phyloP scores from a whole-genome alignment of 2,888 invertebrate species.

The Brachycybe producta region DNA sequence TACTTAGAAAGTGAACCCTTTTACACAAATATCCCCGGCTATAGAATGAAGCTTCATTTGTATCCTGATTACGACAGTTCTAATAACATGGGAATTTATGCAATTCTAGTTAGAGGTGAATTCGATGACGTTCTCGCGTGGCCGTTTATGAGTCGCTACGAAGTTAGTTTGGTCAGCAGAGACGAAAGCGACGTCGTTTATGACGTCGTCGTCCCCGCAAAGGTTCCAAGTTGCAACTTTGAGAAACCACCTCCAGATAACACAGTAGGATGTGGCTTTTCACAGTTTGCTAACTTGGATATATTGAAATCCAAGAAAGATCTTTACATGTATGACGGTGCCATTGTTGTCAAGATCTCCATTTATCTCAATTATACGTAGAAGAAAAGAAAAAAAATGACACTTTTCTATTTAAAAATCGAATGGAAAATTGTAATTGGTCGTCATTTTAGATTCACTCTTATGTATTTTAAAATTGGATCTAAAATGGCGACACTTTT shows the following conservation, averaged over 20 bases:
- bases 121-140: constrained; percentile 24
- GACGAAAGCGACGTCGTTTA: constrained; percentile 16
- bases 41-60: constrained; percentile 23
- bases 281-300: constrained; percentile 12
- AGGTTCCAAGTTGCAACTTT: constrained; percentile 17
- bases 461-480: no score
- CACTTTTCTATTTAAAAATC: no score
- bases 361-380: constrained; percentile 15
- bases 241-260: constrained; percentile 18
- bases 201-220: constrained; percentile 16
- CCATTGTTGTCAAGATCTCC: constrained; percentile 5
- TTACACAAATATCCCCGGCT: constrained; percentile 25
- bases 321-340: constrained; percentile 8
- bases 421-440: no score
- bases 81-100: constrained; percentile 22
- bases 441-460: no score
- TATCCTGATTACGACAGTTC: constrained; percentile 23
- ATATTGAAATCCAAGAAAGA: constrained; percentile 12
- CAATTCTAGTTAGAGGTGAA: constrained; percentile 24
- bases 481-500: no score
- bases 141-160: constrained; percentile 25
- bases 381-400: no score
- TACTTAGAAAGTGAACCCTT: constrained; percentile 24
- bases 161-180: constrained; percentile 19
- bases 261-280: constrained; percentile 20